These are phyloP conservation scores for Agelastica alni DNA, from an alignment of 2,888 invertebrate species.

Conservation along the genomic window DNA sequence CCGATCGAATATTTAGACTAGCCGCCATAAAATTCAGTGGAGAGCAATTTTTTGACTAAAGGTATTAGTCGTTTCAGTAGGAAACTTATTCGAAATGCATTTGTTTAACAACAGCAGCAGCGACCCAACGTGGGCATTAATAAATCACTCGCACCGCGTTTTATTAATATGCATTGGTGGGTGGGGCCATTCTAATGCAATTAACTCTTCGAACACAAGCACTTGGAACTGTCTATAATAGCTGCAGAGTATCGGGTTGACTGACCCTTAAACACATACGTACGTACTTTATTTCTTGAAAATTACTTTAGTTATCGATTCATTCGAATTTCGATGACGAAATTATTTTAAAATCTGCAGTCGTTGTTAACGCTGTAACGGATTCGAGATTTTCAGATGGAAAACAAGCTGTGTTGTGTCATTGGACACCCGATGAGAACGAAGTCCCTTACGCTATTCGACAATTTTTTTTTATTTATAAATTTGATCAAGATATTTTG, in stretches of 20 bases:
- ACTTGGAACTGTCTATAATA: constrained; percentile 27
- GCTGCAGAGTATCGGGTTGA: constrained; percentile 44
- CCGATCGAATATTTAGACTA: too few species aligned
- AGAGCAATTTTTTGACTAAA: too few species aligned
- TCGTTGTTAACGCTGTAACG: too few species aligned
- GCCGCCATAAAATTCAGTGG: too few species aligned
- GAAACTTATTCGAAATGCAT: constrained; percentile 3
- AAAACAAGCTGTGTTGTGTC: too few species aligned
- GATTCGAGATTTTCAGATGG: too few species aligned
- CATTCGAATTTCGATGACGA: too few species aligned
- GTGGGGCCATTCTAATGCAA: constrained; percentile 57
- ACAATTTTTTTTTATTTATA: too few species aligned
- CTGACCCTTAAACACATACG: constrained; percentile 47
- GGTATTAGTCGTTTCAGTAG: background rate
- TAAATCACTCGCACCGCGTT: constrained; percentile 55
- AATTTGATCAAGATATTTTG: too few species aligned
- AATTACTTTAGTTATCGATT: background rate
- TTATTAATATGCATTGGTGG: constrained; percentile 57
- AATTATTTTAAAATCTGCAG: too few species aligned
- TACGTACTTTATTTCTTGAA: constrained; percentile 38
- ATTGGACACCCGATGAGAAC: too few species aligned
- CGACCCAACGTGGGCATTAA: constrained; percentile 35
- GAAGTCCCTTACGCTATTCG: too few species aligned
- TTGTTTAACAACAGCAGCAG: constrained; percentile 10
- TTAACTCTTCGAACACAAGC: constrained; percentile 47